Percentiles rank a stretch among this genome's conserved stretches.
Conservation (phyloP, 2,113 vertebrate genomes). For the Falco punctatus region DNA sequence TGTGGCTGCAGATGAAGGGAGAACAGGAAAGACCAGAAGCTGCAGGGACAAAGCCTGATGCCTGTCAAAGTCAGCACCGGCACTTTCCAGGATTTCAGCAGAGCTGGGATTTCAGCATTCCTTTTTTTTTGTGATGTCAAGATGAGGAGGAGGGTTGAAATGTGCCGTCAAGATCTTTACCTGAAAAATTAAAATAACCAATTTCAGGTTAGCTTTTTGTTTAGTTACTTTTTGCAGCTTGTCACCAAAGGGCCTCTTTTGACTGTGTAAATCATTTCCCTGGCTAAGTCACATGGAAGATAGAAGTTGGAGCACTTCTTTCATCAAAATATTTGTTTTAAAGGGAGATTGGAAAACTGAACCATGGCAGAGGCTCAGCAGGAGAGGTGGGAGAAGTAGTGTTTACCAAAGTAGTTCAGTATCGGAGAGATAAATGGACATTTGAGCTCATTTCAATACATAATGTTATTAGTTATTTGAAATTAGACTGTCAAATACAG, state of each 20-base stretch:
- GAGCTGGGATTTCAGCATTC: background rate
- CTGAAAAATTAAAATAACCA: background rate
- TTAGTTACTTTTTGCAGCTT: background rate
- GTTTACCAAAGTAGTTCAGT: conserved; percentile 51
- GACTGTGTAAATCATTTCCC: background rate
- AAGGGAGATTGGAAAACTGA: background rate
- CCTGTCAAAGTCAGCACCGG: background rate
- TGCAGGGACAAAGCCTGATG: background rate
- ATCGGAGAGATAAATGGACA: conserved; percentile 31
- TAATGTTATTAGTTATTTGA: conserved; percentile 72
- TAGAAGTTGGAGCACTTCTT: background rate
- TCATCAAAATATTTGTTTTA: conserved; percentile 14
- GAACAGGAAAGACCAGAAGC: background rate
- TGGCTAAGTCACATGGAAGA: background rate
- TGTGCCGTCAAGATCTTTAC: background rate
- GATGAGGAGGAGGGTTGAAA: background rate
- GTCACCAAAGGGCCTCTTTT: background rate
- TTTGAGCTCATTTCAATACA: conserved; percentile 55
- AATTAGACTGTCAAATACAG: conserved; percentile 74
- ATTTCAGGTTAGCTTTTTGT: background rate
- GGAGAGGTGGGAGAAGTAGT: background rate
- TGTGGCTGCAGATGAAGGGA: background rate
- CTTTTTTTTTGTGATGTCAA: background rate
- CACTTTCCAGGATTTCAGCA: background rate
- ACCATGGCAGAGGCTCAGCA: background rate